Base-by-base conservation (phyloP, 2,113 vertebrate genomes). In the Apistogramma diplotaenia region DNA sequence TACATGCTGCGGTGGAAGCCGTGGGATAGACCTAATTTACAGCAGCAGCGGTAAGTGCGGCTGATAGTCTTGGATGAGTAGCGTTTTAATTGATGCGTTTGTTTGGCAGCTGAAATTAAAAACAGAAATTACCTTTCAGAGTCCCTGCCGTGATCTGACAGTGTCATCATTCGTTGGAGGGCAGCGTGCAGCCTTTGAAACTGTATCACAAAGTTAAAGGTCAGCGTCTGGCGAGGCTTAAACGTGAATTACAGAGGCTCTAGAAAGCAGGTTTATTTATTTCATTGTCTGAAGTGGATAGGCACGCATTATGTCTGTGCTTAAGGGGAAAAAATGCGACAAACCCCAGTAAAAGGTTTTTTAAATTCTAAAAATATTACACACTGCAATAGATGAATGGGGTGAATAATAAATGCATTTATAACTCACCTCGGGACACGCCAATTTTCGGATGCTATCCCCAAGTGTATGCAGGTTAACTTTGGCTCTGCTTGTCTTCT, bases 401-500 rank as follows among this genome's bases (percentile, higher is more conserved):
- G 76, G 7, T 75, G 33, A 70, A 79, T 77, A 76, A 57, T 43
- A 29, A 19, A 73, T 71, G 19, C 23, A 13, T 85, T 37, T 25
- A 62, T 21, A 23, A 91, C 93, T 97, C 95, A 99, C 98, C 96
- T 98, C 97, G 1, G 98, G 98, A 85, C 97, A 98, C 61, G 97
- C 95, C 84, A 99, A 91, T 94, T 98, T 99, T 86, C 97, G 96
- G 90, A 99, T 96, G 93, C 98, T 99, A 82, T 98, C 97, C 12
- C 97, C 97, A 83, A 99, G 93, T 5, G 97, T 97, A 74, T 99
- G 97, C 82, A 99, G 96, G 79, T 97, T 99, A 89, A 99, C 97
- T 93, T 97, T 96, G 86, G 93, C 95, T 87, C 96, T 95, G 92
- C 95, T 96, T 0, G 94, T 96, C 93, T 96, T 97, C 83, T 96